Conservation (phyloP, 2,113 vertebrate genomes). For the Tetraodon nigroviridis region DNA sequence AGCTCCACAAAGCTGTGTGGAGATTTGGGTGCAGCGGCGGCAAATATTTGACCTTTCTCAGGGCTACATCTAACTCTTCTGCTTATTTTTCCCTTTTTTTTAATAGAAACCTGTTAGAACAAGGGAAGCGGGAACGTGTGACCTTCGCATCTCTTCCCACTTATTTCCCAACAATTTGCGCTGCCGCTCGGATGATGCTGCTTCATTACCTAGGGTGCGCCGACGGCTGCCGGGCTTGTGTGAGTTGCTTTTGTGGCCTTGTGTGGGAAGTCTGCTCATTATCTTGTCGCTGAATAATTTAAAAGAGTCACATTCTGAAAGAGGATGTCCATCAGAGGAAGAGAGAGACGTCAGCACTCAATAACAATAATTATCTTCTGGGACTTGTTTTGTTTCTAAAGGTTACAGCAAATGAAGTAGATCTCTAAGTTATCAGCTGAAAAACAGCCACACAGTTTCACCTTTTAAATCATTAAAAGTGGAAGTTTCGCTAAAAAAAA, state of each 20-base stretch:
- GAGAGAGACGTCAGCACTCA: slow-evolving; percentile 23
- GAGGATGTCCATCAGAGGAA: slow-evolving; percentile 25
- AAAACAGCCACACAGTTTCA: too few species aligned
- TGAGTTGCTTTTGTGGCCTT: slow-evolving; percentile 27
- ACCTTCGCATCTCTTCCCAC: slow-evolving; percentile 26
- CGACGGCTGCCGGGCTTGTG: slow-evolving; percentile 15
- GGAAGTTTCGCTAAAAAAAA: too few species aligned
- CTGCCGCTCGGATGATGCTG: neutral
- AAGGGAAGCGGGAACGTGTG: neutral
- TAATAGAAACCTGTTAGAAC: neutral
- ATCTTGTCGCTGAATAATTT: slow-evolving; percentile 35
- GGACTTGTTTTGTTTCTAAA: neutral
- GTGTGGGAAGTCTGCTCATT: slow-evolving; percentile 40
- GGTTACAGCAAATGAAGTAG: neutral
- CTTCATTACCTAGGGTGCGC: slow-evolving; percentile 7
- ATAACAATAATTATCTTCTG: slow-evolving; percentile 6
- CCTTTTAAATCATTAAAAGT: too few species aligned
- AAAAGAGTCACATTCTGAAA: slow-evolving; percentile 19
- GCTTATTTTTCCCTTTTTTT: neutral
- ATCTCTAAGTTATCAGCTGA: too few species aligned
- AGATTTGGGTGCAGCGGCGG: neutral
- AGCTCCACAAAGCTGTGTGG: neutral
- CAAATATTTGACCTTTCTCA: neutral
- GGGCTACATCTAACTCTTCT: neutral
- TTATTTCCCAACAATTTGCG: slow-evolving; percentile 14